Conservation (phyloP, 2,797 vertebrate genomes). For the Molothrus ater region DNA sequence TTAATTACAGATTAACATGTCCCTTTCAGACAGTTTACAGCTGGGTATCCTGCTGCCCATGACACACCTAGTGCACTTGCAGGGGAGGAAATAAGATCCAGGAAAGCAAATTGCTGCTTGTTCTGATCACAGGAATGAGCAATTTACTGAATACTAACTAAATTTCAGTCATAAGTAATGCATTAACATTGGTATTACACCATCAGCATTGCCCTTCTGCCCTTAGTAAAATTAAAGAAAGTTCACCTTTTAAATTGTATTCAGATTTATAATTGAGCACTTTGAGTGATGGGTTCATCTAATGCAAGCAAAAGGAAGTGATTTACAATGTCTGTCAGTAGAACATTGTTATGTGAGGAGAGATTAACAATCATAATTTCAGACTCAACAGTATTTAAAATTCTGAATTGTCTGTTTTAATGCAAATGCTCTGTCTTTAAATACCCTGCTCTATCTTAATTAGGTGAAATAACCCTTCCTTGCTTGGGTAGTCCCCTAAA, state of each 20-base stretch:
- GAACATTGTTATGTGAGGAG: slow-evolving; percentile 38
- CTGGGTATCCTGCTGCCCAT: neutral
- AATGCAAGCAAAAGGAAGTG: neutral
- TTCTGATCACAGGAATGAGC: neutral
- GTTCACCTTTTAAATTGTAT: neutral
- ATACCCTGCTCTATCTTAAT: slow-evolving; percentile 69
- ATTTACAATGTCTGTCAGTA: slow-evolving; percentile 51
- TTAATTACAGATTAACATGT: neutral
- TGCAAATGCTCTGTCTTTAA: slow-evolving; percentile 71
- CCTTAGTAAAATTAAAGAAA: neutral
- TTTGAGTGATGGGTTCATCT: slow-evolving; percentile 46
- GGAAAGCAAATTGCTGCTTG: neutral
- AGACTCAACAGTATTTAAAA: slow-evolving; percentile 71
- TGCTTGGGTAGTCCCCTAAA: slow-evolving; percentile 67
- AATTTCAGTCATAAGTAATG: slow-evolving; percentile 8
- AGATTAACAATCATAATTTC: slow-evolving; percentile 69
- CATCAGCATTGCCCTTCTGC: slow-evolving; percentile 12
- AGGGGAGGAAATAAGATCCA: neutral
- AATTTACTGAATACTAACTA: neutral
- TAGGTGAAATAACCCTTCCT: slow-evolving; percentile 72
- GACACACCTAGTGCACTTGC: neutral
- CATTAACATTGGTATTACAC: neutral
- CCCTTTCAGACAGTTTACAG: neutral
- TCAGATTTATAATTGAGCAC: slow-evolving; percentile 1
- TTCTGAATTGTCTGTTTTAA: slow-evolving; percentile 69